Conservation (phyloP, 64 coral and sea anemone genomes). For the Catalaphyllia jardinei region DNA sequence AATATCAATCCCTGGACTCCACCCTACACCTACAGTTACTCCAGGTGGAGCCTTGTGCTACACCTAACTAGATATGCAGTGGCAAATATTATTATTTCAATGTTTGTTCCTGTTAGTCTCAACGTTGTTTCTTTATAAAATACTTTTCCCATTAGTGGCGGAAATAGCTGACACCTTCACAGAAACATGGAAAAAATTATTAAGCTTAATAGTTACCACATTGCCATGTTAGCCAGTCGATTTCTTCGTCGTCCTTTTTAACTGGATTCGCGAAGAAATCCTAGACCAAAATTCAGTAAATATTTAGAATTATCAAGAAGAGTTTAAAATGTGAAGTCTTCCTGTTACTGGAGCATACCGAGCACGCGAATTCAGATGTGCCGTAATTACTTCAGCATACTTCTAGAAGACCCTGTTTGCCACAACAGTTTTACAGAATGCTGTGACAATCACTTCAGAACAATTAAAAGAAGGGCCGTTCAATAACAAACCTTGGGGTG, state of each 20-base stretch:
- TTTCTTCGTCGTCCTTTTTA: constrained; percentile 41
- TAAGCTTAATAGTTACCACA: constrained; percentile 52
- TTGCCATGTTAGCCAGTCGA: constrained; percentile 71
- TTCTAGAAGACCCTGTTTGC: too few species aligned
- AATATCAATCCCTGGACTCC: too few species aligned
- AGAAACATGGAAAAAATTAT: not conserved
- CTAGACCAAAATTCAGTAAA: not conserved
- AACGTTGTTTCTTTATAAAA: too few species aligned
- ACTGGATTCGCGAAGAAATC: constrained; percentile 75
- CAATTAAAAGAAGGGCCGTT: not conserved
- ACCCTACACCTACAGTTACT: too few species aligned
- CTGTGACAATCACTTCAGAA: not conserved
- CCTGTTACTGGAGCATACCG: too few species aligned
- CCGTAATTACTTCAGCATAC: too few species aligned
- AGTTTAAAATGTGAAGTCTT: not conserved
- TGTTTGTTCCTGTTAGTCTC: too few species aligned
- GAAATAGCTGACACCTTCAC: too few species aligned
- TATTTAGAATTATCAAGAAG: not conserved
- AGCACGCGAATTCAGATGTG: too few species aligned
- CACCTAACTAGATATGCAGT: not conserved
- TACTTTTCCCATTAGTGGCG: too few species aligned
- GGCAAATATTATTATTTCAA: too few species aligned
- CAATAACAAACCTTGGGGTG: constrained; percentile 62
- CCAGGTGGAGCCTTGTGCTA: too few species aligned
- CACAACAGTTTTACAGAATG: not conserved